phyloP scores from a whole-genome alignment of 2,797 vertebrate genomes.

The Eospalax fontanierii region DNA sequence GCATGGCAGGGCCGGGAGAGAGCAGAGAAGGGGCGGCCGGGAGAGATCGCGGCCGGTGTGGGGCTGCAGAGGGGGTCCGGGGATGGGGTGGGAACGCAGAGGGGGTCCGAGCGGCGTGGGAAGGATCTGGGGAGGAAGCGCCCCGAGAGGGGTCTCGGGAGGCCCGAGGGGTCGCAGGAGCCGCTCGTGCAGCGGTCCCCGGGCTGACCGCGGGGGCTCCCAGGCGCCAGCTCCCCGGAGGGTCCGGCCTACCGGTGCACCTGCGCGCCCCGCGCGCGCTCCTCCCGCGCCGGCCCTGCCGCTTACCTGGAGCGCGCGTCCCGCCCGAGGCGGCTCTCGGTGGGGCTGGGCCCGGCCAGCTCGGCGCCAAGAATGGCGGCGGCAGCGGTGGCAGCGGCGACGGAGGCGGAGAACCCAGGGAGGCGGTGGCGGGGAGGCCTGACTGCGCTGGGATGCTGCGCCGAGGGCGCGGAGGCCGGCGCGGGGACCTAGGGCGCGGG shows the following conservation, averaged over 20 bases:
- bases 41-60: background rate
- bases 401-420: background rate
- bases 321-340: background rate
- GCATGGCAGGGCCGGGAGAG: background rate
- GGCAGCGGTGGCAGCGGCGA: constrained; percentile 14
- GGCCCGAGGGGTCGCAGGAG: background rate
- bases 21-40: background rate
- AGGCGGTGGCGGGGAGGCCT: background rate
- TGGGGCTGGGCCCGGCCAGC: background rate
- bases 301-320: constrained; percentile 70
- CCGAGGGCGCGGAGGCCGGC: constrained; percentile 63
- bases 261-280: constrained; percentile 59
- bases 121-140: background rate
- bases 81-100: background rate
- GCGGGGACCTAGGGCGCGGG: constrained; percentile 58
- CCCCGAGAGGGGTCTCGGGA: too few species aligned
- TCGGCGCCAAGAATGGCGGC: constrained; percentile 77
- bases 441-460: constrained; percentile 70
- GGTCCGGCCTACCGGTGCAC: constrained; percentile 52
- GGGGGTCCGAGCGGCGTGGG: background rate
- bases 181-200: background rate
- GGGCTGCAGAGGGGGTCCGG: background rate
- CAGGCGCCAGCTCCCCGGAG: background rate
- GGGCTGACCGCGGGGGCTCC: background rate
- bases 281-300: background rate